Percentiles rank a stretch among this genome's conserved stretches.
Evolutionary conservation across 2,113 vertebrate species (phyloP).

Genomic region (Gallinago undulata): DNA sequence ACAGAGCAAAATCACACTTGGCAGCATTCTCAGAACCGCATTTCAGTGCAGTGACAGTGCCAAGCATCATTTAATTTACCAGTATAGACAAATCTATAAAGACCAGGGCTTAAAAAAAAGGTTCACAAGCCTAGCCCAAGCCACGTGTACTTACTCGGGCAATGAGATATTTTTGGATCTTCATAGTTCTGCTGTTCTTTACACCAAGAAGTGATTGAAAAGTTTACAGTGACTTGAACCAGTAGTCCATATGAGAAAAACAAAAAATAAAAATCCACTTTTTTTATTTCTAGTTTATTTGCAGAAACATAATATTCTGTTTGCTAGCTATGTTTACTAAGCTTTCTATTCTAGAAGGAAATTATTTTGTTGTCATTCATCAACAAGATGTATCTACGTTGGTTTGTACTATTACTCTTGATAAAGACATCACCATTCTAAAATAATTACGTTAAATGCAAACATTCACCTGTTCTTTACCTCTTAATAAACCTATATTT

Average conservation of each 20-base stretch:
- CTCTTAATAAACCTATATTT: background rate
- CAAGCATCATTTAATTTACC: background rate
- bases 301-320: background rate
- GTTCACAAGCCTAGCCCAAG: background rate
- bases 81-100: background rate
- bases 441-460: background rate
- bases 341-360: background rate
- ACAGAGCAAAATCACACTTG: background rate
- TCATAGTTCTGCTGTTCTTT: background rate
- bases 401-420: background rate
- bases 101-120: background rate
- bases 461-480: background rate
- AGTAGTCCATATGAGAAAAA: background rate
- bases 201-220: background rate
- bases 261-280: no score
- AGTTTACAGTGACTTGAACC: background rate
- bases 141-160: fast-evolving
- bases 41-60: background rate
- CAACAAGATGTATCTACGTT: background rate
- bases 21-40: no score
- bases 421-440: background rate
- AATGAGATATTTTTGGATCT: background rate
- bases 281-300: background rate
- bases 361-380: background rate
- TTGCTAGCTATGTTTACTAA: background rate